Evolutionary conservation across 2,888 invertebrate genomes (phyloP), one percentile per base, ranked within the genome.

Genomic region (Callyntrura sp.): DNA sequence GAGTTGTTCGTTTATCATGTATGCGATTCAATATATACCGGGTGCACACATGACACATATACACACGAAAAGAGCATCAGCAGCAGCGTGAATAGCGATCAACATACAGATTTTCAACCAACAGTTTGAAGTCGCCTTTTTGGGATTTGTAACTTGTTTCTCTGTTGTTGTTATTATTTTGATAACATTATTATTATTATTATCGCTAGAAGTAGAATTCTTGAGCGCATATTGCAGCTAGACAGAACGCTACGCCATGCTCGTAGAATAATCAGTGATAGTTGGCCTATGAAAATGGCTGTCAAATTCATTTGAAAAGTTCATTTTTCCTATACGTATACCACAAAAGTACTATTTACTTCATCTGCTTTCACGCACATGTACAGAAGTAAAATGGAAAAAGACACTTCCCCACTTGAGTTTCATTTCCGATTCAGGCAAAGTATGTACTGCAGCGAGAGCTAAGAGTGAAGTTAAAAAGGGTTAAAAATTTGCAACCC

Each of bases 241-340:
- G 20, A 57, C 17, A 17, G 20, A 57, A 6, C 60, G 20, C 35
- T 35, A 35, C 35, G 3, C 35, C 6, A 17, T 23, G 20, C 9
- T 20, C 62, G 28, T 28, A 28, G 14, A 62, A 62, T 28, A 51
- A 51, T 51, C 51, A 14, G 51, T 14, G 11, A 28, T 62, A 62
- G 60, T 20, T 43, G 12, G 76, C 43, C 70, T 8, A 43, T 11
- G 57, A 35, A 79, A 57, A 79, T 60, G 73, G 17, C 81, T 88
- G 87, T 88, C 87, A 88, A 82, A 68, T 82, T 88, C 82, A 73
- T 73, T 88, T 82, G 62, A 43, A 82, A 88, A 82, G 55, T 68
- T 60, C 87, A 88, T 88, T 68, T 81, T 88, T 81, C 48, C 68
- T 55, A 65, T 65, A 20, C 17, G n/a, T n/a, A n/a, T n/a, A 43